These are phyloP conservation scores for Dilophus febrilis DNA, from an alignment of 2,888 invertebrate species.

Conservation along the genomic window DNA sequence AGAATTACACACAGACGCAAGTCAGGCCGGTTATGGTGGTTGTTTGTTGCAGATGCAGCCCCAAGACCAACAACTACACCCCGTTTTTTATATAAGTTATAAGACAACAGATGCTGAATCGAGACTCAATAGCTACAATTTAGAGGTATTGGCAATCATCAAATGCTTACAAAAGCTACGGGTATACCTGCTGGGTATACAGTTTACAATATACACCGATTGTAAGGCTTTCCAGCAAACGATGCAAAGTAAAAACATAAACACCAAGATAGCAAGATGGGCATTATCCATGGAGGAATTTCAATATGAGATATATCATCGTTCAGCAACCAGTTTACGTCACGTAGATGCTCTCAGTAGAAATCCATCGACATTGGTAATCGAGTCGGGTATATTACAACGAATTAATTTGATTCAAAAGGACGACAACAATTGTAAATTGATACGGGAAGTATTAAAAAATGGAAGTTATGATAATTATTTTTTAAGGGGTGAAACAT, in stretches of 20 bases:
- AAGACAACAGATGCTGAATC: not conserved
- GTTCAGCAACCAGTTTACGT: constrained; percentile 9
- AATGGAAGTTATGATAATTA: constrained; percentile 8
- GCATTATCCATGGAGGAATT: constrained; percentile 13
- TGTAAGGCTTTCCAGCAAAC: constrained; percentile 17
- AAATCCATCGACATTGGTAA: constrained; percentile 4
- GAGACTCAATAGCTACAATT: not conserved
- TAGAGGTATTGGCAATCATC: not conserved
- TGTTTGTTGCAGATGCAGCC: not conserved
- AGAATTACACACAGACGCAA: not conserved
- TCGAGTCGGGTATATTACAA: not conserved
- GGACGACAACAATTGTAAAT: constrained; percentile 10
- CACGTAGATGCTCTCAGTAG: constrained; percentile 12
- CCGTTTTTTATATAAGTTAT: not conserved
- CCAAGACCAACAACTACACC: not conserved
- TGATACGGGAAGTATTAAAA: constrained; percentile 9
- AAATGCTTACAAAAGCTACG: constrained; percentile 15
- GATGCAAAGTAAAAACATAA: constrained; percentile 20
- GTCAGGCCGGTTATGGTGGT: not conserved
- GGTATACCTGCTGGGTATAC: constrained; percentile 14
- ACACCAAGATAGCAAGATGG: constrained; percentile 14
- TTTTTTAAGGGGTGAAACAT: constrained; percentile 7
- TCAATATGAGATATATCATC: constrained; percentile 9
- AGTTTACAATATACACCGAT: constrained; percentile 14
- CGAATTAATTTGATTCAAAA: constrained; percentile 7